Evolutionary conservation across 2,888 invertebrate genomes (phyloP), one percentile per base, ranked within the genome.

Genomic region (Gymnosoma rotundatum): DNA sequence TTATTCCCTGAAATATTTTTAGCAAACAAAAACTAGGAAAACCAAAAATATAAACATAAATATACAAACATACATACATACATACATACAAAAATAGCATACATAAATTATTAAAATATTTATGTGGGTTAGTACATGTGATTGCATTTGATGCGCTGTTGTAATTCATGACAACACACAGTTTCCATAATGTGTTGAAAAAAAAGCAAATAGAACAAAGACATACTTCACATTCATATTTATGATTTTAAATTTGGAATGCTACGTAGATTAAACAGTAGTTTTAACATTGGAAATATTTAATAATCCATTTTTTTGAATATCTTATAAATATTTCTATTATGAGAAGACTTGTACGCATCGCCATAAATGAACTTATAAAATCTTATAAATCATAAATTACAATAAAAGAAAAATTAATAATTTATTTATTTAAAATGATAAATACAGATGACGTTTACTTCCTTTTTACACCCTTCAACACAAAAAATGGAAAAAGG

Each of bases 1-100:
- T 83, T 83, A 78, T 58, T 48, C 63, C 63, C 64, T 78, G 74
- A 78, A 63, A 52, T 50, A 52, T 60, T 74, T 73, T 73, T 50
- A 50, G 60, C 50, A 73, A 36, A 56, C 18, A 61, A 61, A 60
- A 79, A 18, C 58, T 54, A 38, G 54, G 56, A 60, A 79, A 38
- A 50, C n/a, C n/a, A n/a, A n/a, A n/a, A n/a, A n/a, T 45, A 36
- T 25, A 66, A 52, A 45, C 50, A 73, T 0, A 10, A 12, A 10
- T 4, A 9, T 4, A 45, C 45, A 70, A 20, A 56, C 2, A 38
- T 8, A 9, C 12, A 7, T 6, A 21, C 8, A 9, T 14, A 42
- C 48, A 56, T 1, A 18, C 8, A 60, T 16, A 45, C 4, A 12
- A 9, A 45, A 45, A 45, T 45, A 45, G 12, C 45, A 12, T 45